Base-by-base conservation (phyloP, 1,140 invertebrate genomes). In the Sycophila sp. region DNA sequence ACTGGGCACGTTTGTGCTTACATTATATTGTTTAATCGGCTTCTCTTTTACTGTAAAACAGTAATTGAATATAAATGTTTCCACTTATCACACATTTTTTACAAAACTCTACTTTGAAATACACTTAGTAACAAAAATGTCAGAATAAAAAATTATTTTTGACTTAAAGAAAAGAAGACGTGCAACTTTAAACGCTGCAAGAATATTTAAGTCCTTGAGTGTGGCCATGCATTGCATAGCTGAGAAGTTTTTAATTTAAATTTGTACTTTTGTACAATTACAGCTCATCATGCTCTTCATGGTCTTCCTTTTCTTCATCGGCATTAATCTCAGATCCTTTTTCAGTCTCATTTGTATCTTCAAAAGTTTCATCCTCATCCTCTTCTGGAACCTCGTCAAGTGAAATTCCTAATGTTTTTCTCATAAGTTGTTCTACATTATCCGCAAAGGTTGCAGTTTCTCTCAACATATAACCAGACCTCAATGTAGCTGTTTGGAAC, bases 401-500 rank as follows among this genome's bases (percentile, higher is more conserved):
- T 8, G 94, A 86, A 45, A 98, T 90, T n/a, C 95, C 94, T 28
- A 98, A 79, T 1, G 90, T 92, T 76, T 94, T 90, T 47, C 92
- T 86, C 89, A 98, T 90, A 87, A 98, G 91, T n/a, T 85, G 85
- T 80, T 99, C 97, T 17, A 99, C 92, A 69, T 93, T 91, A 6
- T 92, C 89, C 1, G 96, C 95, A 87, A 98, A 99, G 28, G 90
- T 90, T 4, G 91, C 87, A 0, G 96, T 95, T 81, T 99, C 96
- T 72, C 90, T 89, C 0, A 99, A 85, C 89, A 93, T 92, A 79
- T 92, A 99, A 0, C 97, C 97, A 5, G 96, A 98, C 68, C 96
- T 88, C 24, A 99, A 85, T 2, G 96, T 98, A 0, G 98, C 97
- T 19, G 94, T 95, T 81, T 95, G 93, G 88, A 96, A 97, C 90